A percentile compares a stretch with the other conserved stretches of the same genome.
Conservation (phyloP, 2,888 invertebrate species). For the Axea sp. region DNA sequence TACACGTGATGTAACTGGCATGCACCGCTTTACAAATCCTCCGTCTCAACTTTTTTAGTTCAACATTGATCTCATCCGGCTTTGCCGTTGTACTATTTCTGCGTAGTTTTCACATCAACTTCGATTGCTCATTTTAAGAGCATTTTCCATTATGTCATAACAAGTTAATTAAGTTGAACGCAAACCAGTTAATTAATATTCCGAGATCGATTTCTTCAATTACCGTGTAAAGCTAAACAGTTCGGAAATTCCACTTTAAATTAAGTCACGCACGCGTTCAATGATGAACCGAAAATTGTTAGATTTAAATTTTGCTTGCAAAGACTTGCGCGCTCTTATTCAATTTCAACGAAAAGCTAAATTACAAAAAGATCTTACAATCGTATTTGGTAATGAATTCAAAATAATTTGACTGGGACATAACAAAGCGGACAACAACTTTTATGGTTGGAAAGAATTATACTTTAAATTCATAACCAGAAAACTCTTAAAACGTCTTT, state of each 20-base stretch:
- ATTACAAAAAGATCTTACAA: too few species aligned
- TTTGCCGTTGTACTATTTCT: conserved; percentile 26
- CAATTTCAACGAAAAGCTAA: too few species aligned
- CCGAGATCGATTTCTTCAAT: conserved; percentile 29
- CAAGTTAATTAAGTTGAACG: conserved; percentile 46
- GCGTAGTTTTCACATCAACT: conserved; percentile 40
- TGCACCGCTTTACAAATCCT: conserved; percentile 62
- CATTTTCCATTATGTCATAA: conserved; percentile 38
- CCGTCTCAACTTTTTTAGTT: conserved; percentile 47
- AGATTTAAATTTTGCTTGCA: too few species aligned
- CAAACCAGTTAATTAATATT: conserved; percentile 39
- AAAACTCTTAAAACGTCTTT: conserved; percentile 56
- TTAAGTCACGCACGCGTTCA: too few species aligned
- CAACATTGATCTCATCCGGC: conserved; percentile 55
- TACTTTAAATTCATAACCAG: conserved; percentile 55
- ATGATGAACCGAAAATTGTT: too few species aligned
- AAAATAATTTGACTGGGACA: conserved; percentile 13
- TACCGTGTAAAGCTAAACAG: background rate
- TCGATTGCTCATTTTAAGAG: conserved; percentile 41
- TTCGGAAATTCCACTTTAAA: too few species aligned
- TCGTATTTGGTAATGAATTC: conserved; percentile 9
- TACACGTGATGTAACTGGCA: too few species aligned
- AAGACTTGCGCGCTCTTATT: too few species aligned
- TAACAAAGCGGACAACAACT: conserved; percentile 15
- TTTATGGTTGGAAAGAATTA: conserved; percentile 48